Evolutionary conservation across 1,140 invertebrate genomes (phyloP).

Genomic region (Leptopilina clavipes): DNA sequence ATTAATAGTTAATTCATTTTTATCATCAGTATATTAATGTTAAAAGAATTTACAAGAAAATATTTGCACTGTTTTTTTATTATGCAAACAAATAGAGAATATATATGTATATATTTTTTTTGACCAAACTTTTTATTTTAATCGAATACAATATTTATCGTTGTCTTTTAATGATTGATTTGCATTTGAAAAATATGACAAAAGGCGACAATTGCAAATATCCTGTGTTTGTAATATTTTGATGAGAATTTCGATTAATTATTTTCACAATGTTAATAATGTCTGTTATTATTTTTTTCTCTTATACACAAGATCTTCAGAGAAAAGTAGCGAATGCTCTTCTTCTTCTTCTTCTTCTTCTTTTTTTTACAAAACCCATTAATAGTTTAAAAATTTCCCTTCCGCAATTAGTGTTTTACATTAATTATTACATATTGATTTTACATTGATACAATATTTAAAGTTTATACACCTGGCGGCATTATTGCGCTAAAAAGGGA

Average conservation of each 20-base stretch:
- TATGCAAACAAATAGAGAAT: no score
- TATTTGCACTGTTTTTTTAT: no score
- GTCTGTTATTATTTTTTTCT: slow-evolving; percentile 58
- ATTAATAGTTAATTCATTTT: no score
- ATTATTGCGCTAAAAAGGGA: background rate
- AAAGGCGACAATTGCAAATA: slow-evolving; percentile 58
- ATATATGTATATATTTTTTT: no score
- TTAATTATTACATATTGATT: no score
- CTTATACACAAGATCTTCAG: slow-evolving; percentile 45
- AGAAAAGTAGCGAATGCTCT: background rate
- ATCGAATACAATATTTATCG: no score
- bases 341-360: background rate
- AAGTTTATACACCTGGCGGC: background rate
- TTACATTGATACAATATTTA: background rate
- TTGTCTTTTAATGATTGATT: background rate
- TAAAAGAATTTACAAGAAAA: no score
- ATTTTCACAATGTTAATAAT: slow-evolving; percentile 63
- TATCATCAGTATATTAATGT: no score
- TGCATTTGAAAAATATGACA: slow-evolving; percentile 39
- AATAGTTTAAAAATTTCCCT: background rate
- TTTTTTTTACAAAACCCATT: background rate
- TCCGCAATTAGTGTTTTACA: background rate
- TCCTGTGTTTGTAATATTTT: slow-evolving; percentile 60
- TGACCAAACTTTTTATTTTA: no score
- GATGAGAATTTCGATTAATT: slow-evolving; percentile 57